These are phyloP conservation scores for Nycticorax nycticorax DNA, from an alignment of 2,113 vertebrate species.

Conservation along the genomic window DNA sequence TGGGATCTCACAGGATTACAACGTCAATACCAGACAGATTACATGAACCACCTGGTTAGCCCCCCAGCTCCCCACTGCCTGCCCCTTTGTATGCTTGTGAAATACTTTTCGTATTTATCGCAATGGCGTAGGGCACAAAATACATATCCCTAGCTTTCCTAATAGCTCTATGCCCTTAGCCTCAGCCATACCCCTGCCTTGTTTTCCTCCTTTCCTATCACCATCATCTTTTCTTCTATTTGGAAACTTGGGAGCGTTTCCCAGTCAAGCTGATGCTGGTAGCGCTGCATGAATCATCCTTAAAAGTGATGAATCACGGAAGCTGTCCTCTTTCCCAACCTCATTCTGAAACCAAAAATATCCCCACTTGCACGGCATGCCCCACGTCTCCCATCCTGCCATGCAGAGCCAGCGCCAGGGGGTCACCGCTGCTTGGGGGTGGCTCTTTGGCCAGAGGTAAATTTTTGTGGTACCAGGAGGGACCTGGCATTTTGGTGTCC, in stretches of 20 bases:
- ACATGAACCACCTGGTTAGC: neutral
- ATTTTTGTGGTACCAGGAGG: neutral
- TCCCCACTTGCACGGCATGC: rapidly evolving
- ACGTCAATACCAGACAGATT: neutral
- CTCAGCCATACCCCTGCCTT: neutral
- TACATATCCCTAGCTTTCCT: neutral
- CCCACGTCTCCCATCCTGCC: neutral
- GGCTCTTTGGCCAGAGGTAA: neutral
- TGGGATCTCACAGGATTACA: neutral
- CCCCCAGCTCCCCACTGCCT: neutral
- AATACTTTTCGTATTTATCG: neutral
- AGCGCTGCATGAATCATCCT: neutral
- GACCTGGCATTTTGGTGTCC: neutral
- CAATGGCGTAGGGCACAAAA: neutral
- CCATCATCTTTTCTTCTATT: neutral
- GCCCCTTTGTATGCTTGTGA: neutral
- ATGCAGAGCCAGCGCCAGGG: neutral
- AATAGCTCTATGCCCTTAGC: neutral
- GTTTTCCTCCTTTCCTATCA: neutral
- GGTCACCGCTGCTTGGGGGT: rapidly evolving
- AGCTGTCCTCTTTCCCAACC: neutral
- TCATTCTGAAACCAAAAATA: neutral
- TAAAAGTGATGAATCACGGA: neutral
- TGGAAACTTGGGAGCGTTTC: neutral
- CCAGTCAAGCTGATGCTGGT: neutral